Conservation (phyloP, 2,113 vertebrate genomes). For the Cygnus atratus region DNA sequence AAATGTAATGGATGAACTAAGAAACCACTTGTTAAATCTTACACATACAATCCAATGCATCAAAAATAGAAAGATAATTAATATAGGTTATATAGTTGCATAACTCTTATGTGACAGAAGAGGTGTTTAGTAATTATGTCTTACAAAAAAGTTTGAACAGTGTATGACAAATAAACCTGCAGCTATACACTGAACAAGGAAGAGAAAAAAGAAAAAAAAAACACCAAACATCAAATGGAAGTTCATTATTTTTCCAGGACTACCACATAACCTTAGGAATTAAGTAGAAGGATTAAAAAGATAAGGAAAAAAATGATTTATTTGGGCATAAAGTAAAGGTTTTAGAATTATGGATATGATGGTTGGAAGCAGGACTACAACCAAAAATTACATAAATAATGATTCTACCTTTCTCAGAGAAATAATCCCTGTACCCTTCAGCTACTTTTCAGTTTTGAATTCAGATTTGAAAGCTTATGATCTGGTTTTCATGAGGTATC, state of each 20-base stretch:
- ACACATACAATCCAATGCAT: background rate
- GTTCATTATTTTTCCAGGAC: background rate
- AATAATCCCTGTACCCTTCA: background rate
- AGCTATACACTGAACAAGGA: background rate
- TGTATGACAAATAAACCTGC: slow-evolving; percentile 3
- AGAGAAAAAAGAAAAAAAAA: background rate
- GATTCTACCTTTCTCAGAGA: background rate
- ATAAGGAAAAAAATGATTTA: background rate
- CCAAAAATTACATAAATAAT: background rate
- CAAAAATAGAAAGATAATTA: background rate
- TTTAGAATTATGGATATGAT: background rate
- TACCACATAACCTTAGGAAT: background rate
- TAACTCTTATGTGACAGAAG: background rate
- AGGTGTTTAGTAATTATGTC: background rate
- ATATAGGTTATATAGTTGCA: background rate
- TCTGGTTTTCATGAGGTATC: background rate
- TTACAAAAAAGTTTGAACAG: background rate
- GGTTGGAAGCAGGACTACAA: background rate
- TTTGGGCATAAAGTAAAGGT: background rate
- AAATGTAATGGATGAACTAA: background rate
- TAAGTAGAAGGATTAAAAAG: background rate
- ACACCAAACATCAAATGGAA: background rate
- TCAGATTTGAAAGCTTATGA: slow-evolving; percentile 12
- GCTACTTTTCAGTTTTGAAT: background rate
- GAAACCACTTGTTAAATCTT: background rate